Percentiles rank a stretch among this genome's conserved stretches.
Conservation (phyloP, 2,888 invertebrate species). For the Steinernema hermaphroditum region DNA sequence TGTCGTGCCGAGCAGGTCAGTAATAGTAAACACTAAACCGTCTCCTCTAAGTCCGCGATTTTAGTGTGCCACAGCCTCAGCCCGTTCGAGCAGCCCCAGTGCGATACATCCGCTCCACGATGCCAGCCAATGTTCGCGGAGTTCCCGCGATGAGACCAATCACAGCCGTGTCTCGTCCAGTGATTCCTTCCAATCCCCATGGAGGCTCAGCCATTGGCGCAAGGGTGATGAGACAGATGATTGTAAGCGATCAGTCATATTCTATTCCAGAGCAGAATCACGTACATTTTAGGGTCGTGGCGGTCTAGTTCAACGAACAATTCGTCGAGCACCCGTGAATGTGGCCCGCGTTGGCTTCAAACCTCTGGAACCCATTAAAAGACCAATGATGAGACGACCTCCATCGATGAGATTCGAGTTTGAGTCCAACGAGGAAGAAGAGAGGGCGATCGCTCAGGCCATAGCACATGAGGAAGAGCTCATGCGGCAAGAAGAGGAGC, state of each 20-base stretch:
- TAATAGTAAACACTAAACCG: no score
- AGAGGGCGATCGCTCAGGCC: conserved; percentile 53
- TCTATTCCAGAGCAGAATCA: no score
- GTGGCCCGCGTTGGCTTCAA: conserved; percentile 13
- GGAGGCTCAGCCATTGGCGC: not conserved
- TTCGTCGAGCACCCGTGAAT: not conserved
- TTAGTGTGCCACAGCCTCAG: not conserved
- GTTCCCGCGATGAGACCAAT: not conserved
- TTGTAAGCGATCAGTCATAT: not conserved
- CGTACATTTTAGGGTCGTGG: not conserved
- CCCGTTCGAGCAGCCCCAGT: conserved; percentile 5
- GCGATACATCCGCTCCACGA: not conserved
- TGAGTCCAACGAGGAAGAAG: conserved; percentile 55
- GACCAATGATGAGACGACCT: not conserved
- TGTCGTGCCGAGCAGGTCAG: not conserved
- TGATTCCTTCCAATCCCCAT: not conserved
- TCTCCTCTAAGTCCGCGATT: no score
- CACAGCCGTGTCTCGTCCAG: not conserved
- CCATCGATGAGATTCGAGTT: conserved; percentile 42
- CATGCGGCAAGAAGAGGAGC: conserved; percentile 42
- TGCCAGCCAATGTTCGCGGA: not conserved
- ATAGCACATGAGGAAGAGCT: conserved; percentile 50
- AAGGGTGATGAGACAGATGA: conserved; percentile 16
- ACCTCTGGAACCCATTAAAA: not conserved
- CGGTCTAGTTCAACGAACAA: not conserved